phyloP scores from a whole-genome alignment of 2,797 vertebrate genomes.

The Graptemys geographica region DNA sequence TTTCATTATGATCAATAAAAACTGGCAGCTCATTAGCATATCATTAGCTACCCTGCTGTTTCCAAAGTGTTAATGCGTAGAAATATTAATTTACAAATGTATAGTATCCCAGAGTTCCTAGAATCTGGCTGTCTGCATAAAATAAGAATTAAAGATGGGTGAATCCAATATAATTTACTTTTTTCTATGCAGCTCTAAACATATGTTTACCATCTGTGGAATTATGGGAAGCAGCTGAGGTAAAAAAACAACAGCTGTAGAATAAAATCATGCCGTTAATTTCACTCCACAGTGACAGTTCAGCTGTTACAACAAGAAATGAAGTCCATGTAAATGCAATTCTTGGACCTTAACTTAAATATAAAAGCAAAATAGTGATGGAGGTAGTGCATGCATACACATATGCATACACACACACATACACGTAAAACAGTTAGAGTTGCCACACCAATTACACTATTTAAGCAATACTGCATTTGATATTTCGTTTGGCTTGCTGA shows the following conservation, averaged over 20 bases:
- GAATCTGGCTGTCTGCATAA: slow-evolving; percentile 69
- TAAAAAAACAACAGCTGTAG: slow-evolving; percentile 80
- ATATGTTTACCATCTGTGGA: slow-evolving; percentile 86
- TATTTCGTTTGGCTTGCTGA: not conserved
- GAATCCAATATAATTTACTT: slow-evolving; percentile 55
- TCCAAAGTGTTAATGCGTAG: slow-evolving; percentile 74
- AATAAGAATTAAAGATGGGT: slow-evolving; percentile 62
- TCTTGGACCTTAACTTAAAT: not conserved
- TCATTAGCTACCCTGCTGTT: slow-evolving; percentile 81
- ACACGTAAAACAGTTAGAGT: not conserved
- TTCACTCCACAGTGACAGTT: slow-evolving; percentile 75
- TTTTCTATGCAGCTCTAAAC: slow-evolving; percentile 76
- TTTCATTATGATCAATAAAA: slow-evolving; percentile 84
- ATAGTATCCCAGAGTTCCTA: slow-evolving; percentile 67
- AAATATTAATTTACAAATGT: slow-evolving; percentile 82
- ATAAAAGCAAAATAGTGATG: not conserved
- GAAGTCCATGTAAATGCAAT: slow-evolving; percentile 49
- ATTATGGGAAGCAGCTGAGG: slow-evolving; percentile 80
- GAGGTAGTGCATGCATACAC: not conserved
- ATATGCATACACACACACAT: not conserved
- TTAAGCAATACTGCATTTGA: not conserved
- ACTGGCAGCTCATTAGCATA: slow-evolving; percentile 82
- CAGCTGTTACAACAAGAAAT: slow-evolving; percentile 62
- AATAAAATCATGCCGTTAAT: slow-evolving; percentile 79
- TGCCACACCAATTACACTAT: not conserved